Base-by-base conservation (phyloP, 2,113 vertebrate genomes). In the Rhabdornis inornatus region DNA sequence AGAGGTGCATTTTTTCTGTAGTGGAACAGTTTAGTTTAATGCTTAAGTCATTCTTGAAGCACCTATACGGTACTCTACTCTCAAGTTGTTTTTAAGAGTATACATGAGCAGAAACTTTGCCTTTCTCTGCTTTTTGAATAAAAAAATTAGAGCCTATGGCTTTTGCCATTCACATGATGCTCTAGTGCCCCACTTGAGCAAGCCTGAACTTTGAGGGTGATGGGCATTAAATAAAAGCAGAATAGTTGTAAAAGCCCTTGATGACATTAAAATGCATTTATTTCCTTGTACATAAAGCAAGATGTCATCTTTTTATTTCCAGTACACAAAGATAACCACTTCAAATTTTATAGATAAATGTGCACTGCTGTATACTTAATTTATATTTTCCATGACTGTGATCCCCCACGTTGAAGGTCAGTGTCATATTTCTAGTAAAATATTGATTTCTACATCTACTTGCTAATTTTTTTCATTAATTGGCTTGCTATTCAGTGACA, bases 21-120 rank as follows among this genome's bases (percentile, higher is more conserved):
- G 13, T 63, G 50, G 7, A 50, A 65, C 10, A 50, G 9, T 61
- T 71, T 20, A 27, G 19, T 59, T 55, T 72, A 42, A 66, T 72
- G 21, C 5, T 44, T 30, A 68, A 81, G 56, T 25, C 12, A 17
- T 69, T 64, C 11, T 74, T 85, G 40, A 82, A 84, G 4, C 20
- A 33, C 5, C 6, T 1, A 0, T 24, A 42, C 2, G 4, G 3
- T 50, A 15, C 2, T 55, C 56, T 69, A 11, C 65, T 85, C 59
- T 69, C 55, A 72, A 49, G 24, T 15, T 60, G 13, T 1, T 82
- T 91, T 85, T 37, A 72, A 24, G 14, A 55, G 11, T 40, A 21
- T 13, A 50, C 1, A 13, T 24, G 40, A 69, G 9, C 12, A 78
- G 17, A 11, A 88, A 47, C 1, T 56, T 70, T 45, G 4, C 4